These are phyloP conservation scores for Hycleus phaleratus DNA, from an alignment of 1,140 invertebrate species.

Conservation along the genomic window DNA sequence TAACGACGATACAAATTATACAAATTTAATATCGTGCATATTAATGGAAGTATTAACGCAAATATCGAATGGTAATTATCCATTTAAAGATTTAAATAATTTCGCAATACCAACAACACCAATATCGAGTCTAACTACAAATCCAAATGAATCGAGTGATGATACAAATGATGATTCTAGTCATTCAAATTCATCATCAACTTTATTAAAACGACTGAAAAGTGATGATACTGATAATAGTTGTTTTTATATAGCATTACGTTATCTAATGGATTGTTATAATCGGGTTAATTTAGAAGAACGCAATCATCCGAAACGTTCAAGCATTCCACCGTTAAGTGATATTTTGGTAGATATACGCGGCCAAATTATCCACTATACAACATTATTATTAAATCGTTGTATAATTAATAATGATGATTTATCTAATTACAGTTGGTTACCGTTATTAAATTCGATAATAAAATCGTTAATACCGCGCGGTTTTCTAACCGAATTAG, in stretches of 20 bases:
- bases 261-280: slow-evolving; percentile 61
- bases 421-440: slow-evolving; percentile 8
- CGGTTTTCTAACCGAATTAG: slow-evolving; percentile 59
- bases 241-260: slow-evolving; percentile 42
- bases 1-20: slow-evolving; percentile 34
- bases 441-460: slow-evolving; percentile 55
- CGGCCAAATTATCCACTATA: slow-evolving; percentile 55
- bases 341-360: slow-evolving; percentile 51
- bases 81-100: slow-evolving; percentile 49
- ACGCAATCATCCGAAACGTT: slow-evolving; percentile 63
- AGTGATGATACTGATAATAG: slow-evolving; percentile 33
- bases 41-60: slow-evolving; percentile 61
- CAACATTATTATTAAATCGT: slow-evolving; percentile 52
- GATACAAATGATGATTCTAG: no score
- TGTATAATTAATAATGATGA: slow-evolving; percentile 17
- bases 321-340: slow-evolving; percentile 47
- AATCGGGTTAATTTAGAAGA: slow-evolving; percentile 60
- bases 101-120: slow-evolving; percentile 42
- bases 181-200: slow-evolving; percentile 19
- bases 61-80: slow-evolving; percentile 53
- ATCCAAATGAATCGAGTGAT: no score
- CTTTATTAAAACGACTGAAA: slow-evolving; percentile 33
- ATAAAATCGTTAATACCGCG: slow-evolving; percentile 56
- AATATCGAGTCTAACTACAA: slow-evolving; percentile 8
- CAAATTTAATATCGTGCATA: slow-evolving; percentile 54